Conservation (phyloP, 2,113 vertebrate species). For the Pseudorhombus dupliciocellatus region DNA sequence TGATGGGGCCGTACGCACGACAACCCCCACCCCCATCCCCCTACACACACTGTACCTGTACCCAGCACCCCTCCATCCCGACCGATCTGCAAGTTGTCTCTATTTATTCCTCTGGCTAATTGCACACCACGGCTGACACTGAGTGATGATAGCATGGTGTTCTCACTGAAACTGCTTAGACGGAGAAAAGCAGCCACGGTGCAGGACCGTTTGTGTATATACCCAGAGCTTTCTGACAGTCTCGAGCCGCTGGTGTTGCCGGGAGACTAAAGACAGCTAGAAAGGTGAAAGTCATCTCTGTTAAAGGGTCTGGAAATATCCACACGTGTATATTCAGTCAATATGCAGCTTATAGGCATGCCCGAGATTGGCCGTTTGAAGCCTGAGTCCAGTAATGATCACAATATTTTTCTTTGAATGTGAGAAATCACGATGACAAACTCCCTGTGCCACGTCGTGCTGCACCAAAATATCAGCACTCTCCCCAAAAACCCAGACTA, state of each 20-base stretch:
- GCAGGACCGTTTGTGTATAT: background rate
- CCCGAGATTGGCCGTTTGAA: background rate
- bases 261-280: slow-evolving; percentile 60
- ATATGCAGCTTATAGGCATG: background rate
- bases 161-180: slow-evolving; percentile 18
- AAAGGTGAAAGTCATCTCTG: slow-evolving; percentile 57
- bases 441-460: background rate
- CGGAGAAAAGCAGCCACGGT: background rate
- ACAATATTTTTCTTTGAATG: background rate
- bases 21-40: background rate
- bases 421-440: background rate
- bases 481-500: background rate
- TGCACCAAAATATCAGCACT: background rate
- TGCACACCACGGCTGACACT: slow-evolving; percentile 74
- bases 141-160: slow-evolving; percentile 51
- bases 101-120: slow-evolving; percentile 82
- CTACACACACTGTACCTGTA: background rate
- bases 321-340: slow-evolving; percentile 42
- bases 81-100: slow-evolving; percentile 60
- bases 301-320: slow-evolving; percentile 63
- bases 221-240: slow-evolving; percentile 1
- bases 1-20: slow-evolving; percentile 46
- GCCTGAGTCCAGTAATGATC: background rate
- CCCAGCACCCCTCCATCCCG: slow-evolving; percentile 51
- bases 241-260: slow-evolving; percentile 44